Percentiles rank a stretch among this genome's conserved stretches.
Conservation (phyloP, 2,888 invertebrate species). For the Acanthosepion pharaonis region DNA sequence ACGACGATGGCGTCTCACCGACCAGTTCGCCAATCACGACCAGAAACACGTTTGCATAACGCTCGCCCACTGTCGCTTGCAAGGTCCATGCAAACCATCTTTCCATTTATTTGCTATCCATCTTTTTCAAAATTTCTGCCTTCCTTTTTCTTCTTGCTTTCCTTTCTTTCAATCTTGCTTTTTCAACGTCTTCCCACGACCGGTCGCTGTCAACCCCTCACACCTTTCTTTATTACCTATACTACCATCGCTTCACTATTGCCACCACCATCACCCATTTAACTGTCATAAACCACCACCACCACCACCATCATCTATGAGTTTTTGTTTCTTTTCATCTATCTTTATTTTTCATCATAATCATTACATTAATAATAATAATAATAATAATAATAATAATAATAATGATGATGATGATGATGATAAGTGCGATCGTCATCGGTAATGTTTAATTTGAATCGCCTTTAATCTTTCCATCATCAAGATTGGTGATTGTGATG, state of each 20-base stretch:
- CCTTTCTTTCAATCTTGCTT: neutral
- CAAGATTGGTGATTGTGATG: too few relatives aligned
- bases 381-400: neutral
- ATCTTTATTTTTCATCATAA: neutral
- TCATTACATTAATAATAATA: neutral
- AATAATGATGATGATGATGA: neutral
- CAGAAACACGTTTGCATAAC: neutral
- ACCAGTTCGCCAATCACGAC: conserved; percentile 22
- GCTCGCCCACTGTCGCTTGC: neutral
- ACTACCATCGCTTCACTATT: neutral
- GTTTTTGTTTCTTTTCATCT: neutral
- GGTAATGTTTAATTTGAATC: too few relatives aligned
- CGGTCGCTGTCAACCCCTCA: neutral
- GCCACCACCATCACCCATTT: neutral
- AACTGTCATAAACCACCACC: neutral
- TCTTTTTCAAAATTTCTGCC: neutral
- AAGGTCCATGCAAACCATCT: neutral
- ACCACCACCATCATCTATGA: neutral
- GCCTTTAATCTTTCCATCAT: too few relatives aligned
- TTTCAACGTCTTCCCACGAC: neutral
- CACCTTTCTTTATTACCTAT: neutral
- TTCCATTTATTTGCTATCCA: neutral
- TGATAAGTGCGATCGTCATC: neutral
- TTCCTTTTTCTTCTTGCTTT: neutral
- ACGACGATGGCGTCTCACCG: neutral